phyloP scores from a whole-genome alignment of 2,888 invertebrate genomes.

The Calameuta idolon region DNA sequence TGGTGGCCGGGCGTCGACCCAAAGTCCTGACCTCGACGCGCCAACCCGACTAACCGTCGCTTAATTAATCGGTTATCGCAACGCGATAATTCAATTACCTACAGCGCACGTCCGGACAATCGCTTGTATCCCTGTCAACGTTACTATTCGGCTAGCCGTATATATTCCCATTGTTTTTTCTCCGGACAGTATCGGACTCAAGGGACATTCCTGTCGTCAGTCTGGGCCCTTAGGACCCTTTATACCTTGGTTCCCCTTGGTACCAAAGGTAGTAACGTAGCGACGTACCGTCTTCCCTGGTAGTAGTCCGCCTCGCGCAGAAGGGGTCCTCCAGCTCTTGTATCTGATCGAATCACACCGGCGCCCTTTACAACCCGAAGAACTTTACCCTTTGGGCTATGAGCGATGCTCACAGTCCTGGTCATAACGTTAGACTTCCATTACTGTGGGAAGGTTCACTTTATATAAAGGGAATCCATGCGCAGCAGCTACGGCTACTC shows the following conservation, averaged over 20 bases:
- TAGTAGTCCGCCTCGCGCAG: conserved; percentile 28
- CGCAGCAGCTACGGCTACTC: neutral
- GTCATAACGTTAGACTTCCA: neutral
- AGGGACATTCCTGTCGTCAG: conserved; percentile 42
- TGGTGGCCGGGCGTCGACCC: neutral
- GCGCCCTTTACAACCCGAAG: conserved; percentile 15
- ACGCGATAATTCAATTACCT: conserved; percentile 13
- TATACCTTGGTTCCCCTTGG: neutral
- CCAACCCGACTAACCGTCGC: neutral
- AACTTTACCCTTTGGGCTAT: neutral
- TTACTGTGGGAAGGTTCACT: conserved; percentile 2
- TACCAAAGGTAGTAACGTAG: neutral
- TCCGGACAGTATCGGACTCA: conserved; percentile 1
- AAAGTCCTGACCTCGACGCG: conserved; percentile 5
- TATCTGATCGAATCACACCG: conserved; percentile 45
- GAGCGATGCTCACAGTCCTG: neutral
- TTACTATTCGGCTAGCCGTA: neutral
- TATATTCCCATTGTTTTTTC: conserved; percentile 22
- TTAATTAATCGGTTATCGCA: conserved; percentile 13
- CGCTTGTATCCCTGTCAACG: conserved; percentile 9
- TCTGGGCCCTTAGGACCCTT: conserved; percentile 17
- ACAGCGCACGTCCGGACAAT: conserved; percentile 8
- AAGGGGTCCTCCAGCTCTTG: conserved; percentile 40
- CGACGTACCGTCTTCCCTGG: neutral
- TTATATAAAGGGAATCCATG: neutral